Conservation (phyloP, 2,797 vertebrate species). For the Onychomys arenicola region DNA sequence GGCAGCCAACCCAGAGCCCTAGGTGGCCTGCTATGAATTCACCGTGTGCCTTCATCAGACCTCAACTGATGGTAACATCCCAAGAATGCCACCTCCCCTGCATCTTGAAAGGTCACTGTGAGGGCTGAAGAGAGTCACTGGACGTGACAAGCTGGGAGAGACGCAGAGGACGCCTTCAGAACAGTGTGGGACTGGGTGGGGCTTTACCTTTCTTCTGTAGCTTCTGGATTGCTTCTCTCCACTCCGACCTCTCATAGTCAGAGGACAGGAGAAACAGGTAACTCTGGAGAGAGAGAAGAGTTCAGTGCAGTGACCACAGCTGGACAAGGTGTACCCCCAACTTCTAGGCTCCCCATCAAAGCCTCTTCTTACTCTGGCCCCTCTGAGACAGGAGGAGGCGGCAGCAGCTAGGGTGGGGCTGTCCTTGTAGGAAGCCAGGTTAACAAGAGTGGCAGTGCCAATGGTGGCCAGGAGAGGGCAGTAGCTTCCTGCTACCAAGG, state of each 20-base stretch:
- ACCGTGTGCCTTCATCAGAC: not conserved
- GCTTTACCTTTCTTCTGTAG: constrained; percentile 95
- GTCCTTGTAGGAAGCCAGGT: not conserved
- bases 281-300: constrained; percentile 88
- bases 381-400: not conserved
- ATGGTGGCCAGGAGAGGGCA: constrained; percentile 29
- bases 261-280: constrained; percentile 96
- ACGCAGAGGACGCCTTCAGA: not conserved
- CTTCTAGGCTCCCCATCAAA: not conserved
- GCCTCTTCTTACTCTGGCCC: not conserved
- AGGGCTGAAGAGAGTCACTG: not conserved
- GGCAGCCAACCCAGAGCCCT: not conserved
- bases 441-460: not conserved
- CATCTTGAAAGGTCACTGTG: not conserved
- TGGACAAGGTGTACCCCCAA: not conserved
- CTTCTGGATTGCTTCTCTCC: constrained; percentile 97
- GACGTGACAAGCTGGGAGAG: not conserved
- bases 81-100: not conserved
- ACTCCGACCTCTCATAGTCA: constrained; percentile 97
- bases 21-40: not conserved
- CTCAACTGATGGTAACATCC: not conserved
- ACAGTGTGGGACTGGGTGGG: not conserved
- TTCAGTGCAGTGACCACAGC: not conserved
- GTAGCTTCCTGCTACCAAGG: not conserved
- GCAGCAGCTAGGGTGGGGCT: not conserved